These are phyloP conservation scores for Cephus pulcher DNA, from an alignment of 2,888 invertebrate genomes.

Conservation along the genomic window DNA sequence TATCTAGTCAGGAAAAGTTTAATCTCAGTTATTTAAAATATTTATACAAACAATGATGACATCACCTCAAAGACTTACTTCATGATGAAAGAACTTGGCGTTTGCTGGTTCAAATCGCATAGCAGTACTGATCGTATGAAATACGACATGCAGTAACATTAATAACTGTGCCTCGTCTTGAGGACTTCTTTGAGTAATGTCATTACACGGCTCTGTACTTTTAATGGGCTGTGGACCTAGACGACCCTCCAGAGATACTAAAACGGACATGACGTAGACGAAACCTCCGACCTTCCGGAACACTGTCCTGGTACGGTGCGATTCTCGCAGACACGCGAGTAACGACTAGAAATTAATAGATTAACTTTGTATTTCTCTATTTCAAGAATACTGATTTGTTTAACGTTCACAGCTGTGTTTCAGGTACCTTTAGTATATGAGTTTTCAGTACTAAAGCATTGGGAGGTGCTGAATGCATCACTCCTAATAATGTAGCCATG, in stretches of 20 bases:
- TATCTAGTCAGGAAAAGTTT: slow-evolving; percentile 71
- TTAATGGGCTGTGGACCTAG: slow-evolving; percentile 69
- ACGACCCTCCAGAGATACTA: slow-evolving; percentile 91
- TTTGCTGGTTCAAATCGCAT: slow-evolving; percentile 99
- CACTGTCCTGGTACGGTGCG: slow-evolving; percentile 94
- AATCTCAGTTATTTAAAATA: background rate
- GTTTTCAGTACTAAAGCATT: slow-evolving; percentile 86
- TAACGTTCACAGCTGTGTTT: background rate
- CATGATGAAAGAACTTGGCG: slow-evolving; percentile 97
- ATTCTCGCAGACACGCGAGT: slow-evolving; percentile 90
- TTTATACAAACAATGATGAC: background rate
- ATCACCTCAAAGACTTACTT: slow-evolving; percentile 73
- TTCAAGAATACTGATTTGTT: background rate
- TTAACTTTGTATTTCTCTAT: background rate
- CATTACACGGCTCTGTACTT: slow-evolving; percentile 65
- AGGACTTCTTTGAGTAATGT: slow-evolving; percentile 46
- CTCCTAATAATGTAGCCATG: slow-evolving; percentile 90
- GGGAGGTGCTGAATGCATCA: slow-evolving; percentile 90
- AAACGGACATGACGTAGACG: slow-evolving; percentile 95
- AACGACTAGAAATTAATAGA: slow-evolving; percentile 71
- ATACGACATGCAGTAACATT: slow-evolving; percentile 86
- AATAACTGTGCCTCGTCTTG: slow-evolving; percentile 74
- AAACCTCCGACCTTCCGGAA: slow-evolving; percentile 99
- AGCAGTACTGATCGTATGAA: slow-evolving; percentile 94
- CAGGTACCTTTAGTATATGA: slow-evolving; percentile 82